Evolutionary conservation across 2,888 invertebrate species (phyloP).

Genomic region (Platynereis dumerilii): DNA sequence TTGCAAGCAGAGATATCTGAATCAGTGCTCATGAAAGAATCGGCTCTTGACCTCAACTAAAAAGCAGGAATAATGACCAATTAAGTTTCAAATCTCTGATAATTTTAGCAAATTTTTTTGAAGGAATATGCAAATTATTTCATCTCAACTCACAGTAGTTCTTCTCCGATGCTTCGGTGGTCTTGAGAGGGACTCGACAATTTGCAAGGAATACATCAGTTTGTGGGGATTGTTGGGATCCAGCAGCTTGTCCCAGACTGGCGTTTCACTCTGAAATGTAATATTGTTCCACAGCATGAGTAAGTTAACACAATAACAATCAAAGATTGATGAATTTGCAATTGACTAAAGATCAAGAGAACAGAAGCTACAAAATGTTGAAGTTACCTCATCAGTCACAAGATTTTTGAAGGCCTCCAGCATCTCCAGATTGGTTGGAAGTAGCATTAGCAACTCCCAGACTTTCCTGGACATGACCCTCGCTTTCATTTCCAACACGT

Average conservation of each 20-base stretch:
- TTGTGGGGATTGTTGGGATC: conserved; percentile 91
- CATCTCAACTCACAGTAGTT: not conserved
- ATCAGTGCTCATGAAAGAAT: conserved; percentile 43
- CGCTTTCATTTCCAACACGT: conserved; percentile 66
- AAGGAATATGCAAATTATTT: conserved; percentile 2
- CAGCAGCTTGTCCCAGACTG: conserved; percentile 70
- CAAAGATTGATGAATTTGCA: too few species aligned
- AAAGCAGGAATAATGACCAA: too few species aligned
- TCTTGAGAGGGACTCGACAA: conserved; percentile 76
- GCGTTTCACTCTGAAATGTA: not conserved
- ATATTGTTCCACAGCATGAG: too few species aligned
- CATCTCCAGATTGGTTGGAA: conserved; percentile 88
- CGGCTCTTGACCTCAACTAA: conserved; percentile 20
- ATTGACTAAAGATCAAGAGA: too few species aligned
- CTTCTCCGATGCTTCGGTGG: conserved; percentile 47
- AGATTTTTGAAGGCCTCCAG: conserved; percentile 79
- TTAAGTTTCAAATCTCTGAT: too few species aligned
- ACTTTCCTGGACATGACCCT: conserved; percentile 88
- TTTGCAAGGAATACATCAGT: conserved; percentile 92
- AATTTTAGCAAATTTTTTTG: too few species aligned
- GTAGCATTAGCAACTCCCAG: conserved; percentile 90
- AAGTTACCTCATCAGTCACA: not conserved
- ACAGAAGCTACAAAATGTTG: too few species aligned
- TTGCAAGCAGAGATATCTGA: conserved; percentile 38
- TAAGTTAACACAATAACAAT: too few species aligned